Evolutionary conservation across 2,113 vertebrate genomes (phyloP).

Genomic region (Actenoides hombroni): DNA sequence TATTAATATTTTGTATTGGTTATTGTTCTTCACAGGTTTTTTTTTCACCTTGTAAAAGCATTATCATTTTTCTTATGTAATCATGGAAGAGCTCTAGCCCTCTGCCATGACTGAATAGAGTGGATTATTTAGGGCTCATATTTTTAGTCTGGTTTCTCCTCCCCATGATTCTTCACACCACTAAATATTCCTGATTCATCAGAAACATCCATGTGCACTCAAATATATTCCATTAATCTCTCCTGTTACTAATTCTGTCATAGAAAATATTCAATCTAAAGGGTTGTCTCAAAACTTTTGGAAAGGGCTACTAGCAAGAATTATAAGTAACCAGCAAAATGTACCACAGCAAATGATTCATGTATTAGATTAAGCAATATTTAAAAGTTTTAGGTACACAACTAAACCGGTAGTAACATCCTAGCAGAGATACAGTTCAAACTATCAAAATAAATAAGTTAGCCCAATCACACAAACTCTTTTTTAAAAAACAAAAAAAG

Average conservation of each 20-base stretch:
- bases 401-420: not conserved
- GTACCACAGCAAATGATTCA: not conserved
- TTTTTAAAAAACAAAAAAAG: no score
- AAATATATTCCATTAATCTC: not conserved
- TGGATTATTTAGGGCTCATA: not conserved
- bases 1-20: not conserved
- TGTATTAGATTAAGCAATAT: not conserved
- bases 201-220: not conserved
- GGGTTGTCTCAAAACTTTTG: not conserved
- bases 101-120: not conserved
- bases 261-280: not conserved
- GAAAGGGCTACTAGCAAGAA: not conserved
- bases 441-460: not conserved
- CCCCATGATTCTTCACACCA: not conserved
- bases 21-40: not conserved
- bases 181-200: not conserved
- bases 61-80: not conserved
- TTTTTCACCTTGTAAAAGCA: not conserved
- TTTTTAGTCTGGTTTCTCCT: not conserved
- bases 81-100: not conserved
- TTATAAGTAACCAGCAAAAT: not conserved
- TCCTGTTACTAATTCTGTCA: not conserved
- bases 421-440: not conserved
- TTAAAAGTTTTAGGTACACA: not conserved
- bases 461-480: not conserved